Evolutionary conservation across 2,888 invertebrate genomes (phyloP), one percentile per base, ranked within the genome.

Genomic region (Lissonota sp.): DNA sequence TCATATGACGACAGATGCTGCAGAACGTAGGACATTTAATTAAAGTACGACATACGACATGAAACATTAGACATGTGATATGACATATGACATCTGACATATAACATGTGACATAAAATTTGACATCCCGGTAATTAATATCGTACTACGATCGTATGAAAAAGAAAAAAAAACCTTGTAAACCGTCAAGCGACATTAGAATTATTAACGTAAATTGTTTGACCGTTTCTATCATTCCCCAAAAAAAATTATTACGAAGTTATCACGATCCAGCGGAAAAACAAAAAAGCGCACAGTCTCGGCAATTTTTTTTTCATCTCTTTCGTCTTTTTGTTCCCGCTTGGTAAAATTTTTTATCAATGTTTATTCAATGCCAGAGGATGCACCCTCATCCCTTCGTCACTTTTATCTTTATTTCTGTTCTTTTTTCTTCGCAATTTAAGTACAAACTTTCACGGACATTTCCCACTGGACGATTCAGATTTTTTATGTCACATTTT

Each of bases 241-340:
- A n/a, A 7, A 53, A 12, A 14, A 12, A 53, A 26, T 12, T 6
- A 14, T 53, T 53, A 53, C 53, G 6, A 5, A 53, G 12, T 53
- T 51, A 57, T 58, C 53, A 44, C 44, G 53, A 44, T 37, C 37
- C 16, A 71, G 14, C 40, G 26, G 26, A 44, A 63, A 55, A 63
- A 69, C 10, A n/a, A 60, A 26, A 53, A 70, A 73, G 44, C 42
- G 64, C 53, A 69, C 70, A 58, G 60, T 71, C 64, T 53, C 58
- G 74, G 64, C 74, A 70, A 69, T 26, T 26, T 26, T 26, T 26
- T 26, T 26, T 26, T n/a, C n/a, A 64, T 64, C 71, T 75, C 39
- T 40, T 53, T 70, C 69, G 49, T 66, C 70, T 58, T 79, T 75
- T 79, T 75, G 74, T 63, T 71, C 74, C 75, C 70, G 74, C 79